phyloP scores from a whole-genome alignment of 2,797 vertebrate genomes.

The Glyptemys insculpta region DNA sequence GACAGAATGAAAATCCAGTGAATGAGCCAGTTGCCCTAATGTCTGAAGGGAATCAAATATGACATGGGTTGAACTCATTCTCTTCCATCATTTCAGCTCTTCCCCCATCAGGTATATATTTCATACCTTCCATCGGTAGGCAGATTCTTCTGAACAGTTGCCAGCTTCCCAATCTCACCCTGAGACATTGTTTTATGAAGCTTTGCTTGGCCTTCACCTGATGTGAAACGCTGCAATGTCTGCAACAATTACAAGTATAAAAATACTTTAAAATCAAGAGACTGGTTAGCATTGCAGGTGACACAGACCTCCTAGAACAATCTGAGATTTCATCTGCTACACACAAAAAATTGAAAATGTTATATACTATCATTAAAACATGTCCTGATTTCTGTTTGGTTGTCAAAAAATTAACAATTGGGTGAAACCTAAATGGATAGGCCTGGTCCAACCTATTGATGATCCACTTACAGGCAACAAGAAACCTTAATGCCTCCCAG shows the following conservation, averaged over 20 bases:
- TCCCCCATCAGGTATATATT: not conserved
- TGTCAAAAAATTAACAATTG: not conserved
- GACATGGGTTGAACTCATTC: rapidly evolving
- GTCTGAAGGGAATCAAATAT: not conserved
- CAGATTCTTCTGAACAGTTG: constrained; percentile 85
- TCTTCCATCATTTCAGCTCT: rapidly evolving
- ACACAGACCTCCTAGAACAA: not conserved
- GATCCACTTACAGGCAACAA: not conserved
- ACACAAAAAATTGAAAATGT: not conserved
- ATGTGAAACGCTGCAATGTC: constrained; percentile 84
- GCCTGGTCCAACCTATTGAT: not conserved
- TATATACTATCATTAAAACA: not conserved
- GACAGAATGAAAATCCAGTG: not conserved
- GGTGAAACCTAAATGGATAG: not conserved
- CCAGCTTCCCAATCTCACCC: constrained; percentile 90
- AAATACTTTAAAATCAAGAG: constrained; percentile 41
- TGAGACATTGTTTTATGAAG: constrained; percentile 96
- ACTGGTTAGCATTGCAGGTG: not conserved
- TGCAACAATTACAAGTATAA: constrained; percentile 68
- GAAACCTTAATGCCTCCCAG: not conserved
- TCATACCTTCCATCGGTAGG: constrained; percentile 90
- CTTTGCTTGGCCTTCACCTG: constrained; percentile 85
- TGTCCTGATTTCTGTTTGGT: not conserved
- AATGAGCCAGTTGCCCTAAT: rapidly evolving
- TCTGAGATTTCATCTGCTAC: not conserved